Evolutionary conservation across 1,140 invertebrate species (phyloP).

Genomic region (Leptestheria dahalacensis): DNA sequence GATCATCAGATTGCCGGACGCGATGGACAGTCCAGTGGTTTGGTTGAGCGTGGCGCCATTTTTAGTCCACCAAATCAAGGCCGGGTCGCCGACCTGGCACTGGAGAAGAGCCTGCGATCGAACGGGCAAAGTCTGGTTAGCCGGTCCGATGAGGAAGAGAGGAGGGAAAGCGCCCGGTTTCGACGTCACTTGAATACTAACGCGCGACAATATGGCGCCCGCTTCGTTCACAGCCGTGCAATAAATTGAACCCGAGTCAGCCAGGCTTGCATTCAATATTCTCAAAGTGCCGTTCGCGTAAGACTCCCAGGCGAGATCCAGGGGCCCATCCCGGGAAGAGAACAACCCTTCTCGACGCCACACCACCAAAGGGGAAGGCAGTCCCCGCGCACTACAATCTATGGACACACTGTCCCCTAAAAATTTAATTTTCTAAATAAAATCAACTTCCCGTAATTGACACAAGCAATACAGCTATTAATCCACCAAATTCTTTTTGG

Average conservation of each 20-base stretch:
- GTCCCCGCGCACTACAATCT: conserved; percentile 47
- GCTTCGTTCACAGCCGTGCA: conserved; percentile 69
- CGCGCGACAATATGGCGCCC: conserved; percentile 56
- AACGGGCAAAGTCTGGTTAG: conserved; percentile 74
- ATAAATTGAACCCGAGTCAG: conserved; percentile 38
- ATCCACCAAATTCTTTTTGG: no score
- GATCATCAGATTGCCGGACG: conserved; percentile 34
- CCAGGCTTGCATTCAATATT: conserved; percentile 16
- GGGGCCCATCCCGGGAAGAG: conserved; percentile 42
- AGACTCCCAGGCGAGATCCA: conserved; percentile 25
- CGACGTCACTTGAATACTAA: conserved; percentile 45
- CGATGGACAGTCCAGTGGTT: conserved; percentile 36
- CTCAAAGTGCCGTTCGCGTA: conserved; percentile 11
- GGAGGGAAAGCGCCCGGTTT: conserved; percentile 55
- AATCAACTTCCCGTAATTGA: no score
- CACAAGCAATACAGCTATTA: no score
- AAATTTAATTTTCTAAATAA: no score
- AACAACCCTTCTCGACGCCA: conserved; percentile 63
- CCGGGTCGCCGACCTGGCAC: conserved; percentile 53
- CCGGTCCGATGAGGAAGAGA: conserved; percentile 71
- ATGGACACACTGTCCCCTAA: no score
- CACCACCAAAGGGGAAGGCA: conserved; percentile 52
- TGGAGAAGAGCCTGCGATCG: conserved; percentile 62
- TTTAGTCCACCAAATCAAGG: conserved; percentile 60
- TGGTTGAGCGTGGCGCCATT: conserved; percentile 42